Evolutionary conservation across 2,797 vertebrate species (phyloP).

Genomic region (Loris lydekkerianus): DNA sequence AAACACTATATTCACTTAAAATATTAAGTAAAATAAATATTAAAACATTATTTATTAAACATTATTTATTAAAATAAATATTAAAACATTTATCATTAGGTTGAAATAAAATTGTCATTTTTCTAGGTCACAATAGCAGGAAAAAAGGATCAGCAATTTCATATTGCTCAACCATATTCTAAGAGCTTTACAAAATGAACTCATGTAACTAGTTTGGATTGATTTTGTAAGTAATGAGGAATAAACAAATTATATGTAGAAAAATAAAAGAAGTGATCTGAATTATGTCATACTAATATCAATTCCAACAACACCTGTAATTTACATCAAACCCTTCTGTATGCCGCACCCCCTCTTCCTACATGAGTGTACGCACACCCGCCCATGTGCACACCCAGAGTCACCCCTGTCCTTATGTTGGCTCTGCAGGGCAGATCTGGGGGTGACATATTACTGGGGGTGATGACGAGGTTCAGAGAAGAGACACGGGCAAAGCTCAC

Average conservation of each 20-base stretch:
- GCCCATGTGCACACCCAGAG: too few species aligned
- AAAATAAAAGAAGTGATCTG: neutral
- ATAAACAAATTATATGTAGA: neutral
- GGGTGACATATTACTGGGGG: neutral
- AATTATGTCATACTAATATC: neutral
- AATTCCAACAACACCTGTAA: neutral
- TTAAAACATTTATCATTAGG: neutral
- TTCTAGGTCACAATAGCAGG: neutral
- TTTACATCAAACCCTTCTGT: neutral
- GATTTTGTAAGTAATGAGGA: neutral
- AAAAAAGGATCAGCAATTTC: neutral
- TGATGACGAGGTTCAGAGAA: neutral
- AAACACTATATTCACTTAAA: neutral
- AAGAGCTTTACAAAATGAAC: neutral
- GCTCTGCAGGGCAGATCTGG: neutral
- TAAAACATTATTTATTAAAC: neutral
- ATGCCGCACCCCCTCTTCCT: neutral
- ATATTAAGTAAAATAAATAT: neutral
- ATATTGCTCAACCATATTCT: neutral
- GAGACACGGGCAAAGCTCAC: neutral
- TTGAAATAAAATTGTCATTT: neutral
- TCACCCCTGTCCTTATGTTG: neutral
- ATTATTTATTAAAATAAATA: too few species aligned
- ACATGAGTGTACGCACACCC: neutral
- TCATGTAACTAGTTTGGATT: neutral